A percentile compares a stretch with the other conserved stretches of the same genome.
These are phyloP conservation scores for Syngnathus typhle DNA, from an alignment of 2,113 vertebrate genomes.

Conservation along the genomic window DNA sequence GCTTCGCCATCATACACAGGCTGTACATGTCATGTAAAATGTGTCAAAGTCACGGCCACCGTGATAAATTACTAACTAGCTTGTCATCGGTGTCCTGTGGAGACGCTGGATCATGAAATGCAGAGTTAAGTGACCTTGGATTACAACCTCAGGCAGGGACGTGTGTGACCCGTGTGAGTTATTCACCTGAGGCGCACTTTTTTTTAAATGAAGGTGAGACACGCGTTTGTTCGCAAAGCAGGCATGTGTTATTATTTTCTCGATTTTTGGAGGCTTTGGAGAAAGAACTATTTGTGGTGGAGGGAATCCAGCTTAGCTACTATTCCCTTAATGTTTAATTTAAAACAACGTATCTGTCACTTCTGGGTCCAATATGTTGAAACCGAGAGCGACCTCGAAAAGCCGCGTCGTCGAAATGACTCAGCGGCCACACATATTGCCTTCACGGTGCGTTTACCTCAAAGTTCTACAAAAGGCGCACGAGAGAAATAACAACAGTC, in stretches of 20 bases:
- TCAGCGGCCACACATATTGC: slow-evolving; percentile 35
- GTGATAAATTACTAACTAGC: slow-evolving; percentile 32
- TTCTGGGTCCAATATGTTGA: neutral
- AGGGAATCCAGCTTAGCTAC: slow-evolving; percentile 35
- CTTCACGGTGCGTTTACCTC: slow-evolving; percentile 37
- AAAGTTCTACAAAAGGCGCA: slow-evolving; percentile 25
- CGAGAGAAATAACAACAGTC: slow-evolving; percentile 3
- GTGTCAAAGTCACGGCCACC: slow-evolving; percentile 12
- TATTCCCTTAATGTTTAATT: slow-evolving; percentile 1
- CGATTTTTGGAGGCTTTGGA: slow-evolving; percentile 7
- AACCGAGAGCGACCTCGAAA: slow-evolving; percentile 16
- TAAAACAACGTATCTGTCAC: neutral
- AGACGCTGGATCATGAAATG: slow-evolving; percentile 10
- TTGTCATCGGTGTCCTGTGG: slow-evolving; percentile 6
- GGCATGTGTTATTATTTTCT: neutral
- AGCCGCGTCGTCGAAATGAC: slow-evolving; percentile 16
- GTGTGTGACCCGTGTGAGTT: slow-evolving; percentile 26
- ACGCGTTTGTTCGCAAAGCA: neutral
- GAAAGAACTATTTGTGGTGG: slow-evolving; percentile 25
- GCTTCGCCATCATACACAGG: slow-evolving; percentile 7
- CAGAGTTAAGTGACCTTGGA: slow-evolving; percentile 43
- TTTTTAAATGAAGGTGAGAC: slow-evolving; percentile 27
- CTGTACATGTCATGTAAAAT: slow-evolving; percentile 22
- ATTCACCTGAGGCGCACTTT: slow-evolving; percentile 12
- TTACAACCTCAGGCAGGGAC: slow-evolving; percentile 22